Evolutionary conservation across 2,797 vertebrate species (phyloP).

Genomic region (Scomberomorus guttatus): DNA sequence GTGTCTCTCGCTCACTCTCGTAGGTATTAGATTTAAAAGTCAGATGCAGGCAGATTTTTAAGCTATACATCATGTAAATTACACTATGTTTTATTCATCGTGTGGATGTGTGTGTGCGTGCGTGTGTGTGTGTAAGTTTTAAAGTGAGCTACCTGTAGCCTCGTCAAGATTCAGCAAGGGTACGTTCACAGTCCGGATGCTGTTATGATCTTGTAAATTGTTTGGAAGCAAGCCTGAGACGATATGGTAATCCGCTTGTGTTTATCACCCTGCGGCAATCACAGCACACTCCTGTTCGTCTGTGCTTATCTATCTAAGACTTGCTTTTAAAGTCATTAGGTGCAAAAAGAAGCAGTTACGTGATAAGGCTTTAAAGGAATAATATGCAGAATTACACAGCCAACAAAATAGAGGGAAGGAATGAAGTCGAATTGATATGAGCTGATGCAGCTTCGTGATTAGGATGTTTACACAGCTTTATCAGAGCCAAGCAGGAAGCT

Average conservation of each 20-base stretch:
- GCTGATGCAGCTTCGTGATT: slow-evolving; percentile 68
- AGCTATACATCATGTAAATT: slow-evolving; percentile 86
- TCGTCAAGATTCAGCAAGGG: slow-evolving; percentile 68
- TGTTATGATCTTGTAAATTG: slow-evolving; percentile 82
- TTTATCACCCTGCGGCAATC: slow-evolving; percentile 82
- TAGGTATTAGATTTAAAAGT: slow-evolving; percentile 79
- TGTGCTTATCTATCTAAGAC: slow-evolving; percentile 78
- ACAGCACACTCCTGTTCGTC: slow-evolving; percentile 70
- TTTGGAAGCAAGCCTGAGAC: slow-evolving; percentile 72
- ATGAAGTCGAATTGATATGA: slow-evolving; percentile 58
- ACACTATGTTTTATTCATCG: slow-evolving; percentile 87
- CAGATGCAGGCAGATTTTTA: slow-evolving; percentile 78
- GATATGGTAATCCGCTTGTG: slow-evolving; percentile 81
- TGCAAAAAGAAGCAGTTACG: slow-evolving; percentile 66
- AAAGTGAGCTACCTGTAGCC: slow-evolving; percentile 77
- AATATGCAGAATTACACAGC: slow-evolving; percentile 70
- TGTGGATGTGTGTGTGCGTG: not conserved
- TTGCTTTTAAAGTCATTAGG: slow-evolving; percentile 82
- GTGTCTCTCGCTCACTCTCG: slow-evolving; percentile 58
- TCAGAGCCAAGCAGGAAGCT: slow-evolving; percentile 68
- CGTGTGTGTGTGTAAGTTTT: slow-evolving; percentile 13
- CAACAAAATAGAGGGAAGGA: slow-evolving; percentile 40
- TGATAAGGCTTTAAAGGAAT: slow-evolving; percentile 78
- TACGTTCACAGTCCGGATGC: slow-evolving; percentile 58
- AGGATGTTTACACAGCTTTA: slow-evolving; percentile 77